Conservation (phyloP, 1,140 invertebrate genomes). For the Ditylenchus dipsaci region DNA sequence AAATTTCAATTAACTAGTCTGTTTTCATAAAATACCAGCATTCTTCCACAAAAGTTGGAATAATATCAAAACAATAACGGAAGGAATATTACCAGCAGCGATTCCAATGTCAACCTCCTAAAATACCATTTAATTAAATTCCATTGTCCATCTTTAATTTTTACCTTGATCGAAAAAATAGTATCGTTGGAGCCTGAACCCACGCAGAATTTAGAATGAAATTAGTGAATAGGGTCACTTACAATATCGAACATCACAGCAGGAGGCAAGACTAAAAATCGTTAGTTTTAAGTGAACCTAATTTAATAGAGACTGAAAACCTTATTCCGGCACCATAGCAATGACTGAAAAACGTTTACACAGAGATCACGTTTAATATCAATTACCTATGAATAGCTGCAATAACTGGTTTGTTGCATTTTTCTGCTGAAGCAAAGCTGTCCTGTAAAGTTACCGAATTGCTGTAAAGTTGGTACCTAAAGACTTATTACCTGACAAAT, state of each 20-base stretch:
- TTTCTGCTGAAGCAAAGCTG: conserved; percentile 63
- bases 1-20: no score
- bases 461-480: not conserved
- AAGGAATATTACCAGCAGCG: conserved; percentile 65
- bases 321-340: conserved; percentile 75
- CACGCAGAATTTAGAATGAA: no score
- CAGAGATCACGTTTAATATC: conserved; percentile 81
- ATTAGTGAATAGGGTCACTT: no score
- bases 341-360: conserved; percentile 57
- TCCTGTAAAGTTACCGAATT: conserved; percentile 66
- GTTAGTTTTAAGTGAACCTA: no score
- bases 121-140: not conserved
- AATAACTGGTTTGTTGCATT: conserved; percentile 81
- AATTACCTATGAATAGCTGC: conserved; percentile 62
- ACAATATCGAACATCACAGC: conserved; percentile 80
- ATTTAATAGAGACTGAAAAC: conserved; percentile 68
- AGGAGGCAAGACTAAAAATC: conserved; percentile 40
- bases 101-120: conserved; percentile 68
- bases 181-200: not conserved
- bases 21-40: no score
- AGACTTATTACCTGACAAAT: not conserved
- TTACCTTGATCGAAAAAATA: conserved; percentile 11
- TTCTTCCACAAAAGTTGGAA: no score
- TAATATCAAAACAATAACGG: no score
- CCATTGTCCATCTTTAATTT: not conserved